Conservation (phyloP, 2,888 invertebrate genomes). For the Tetheella fluctuosa region DNA sequence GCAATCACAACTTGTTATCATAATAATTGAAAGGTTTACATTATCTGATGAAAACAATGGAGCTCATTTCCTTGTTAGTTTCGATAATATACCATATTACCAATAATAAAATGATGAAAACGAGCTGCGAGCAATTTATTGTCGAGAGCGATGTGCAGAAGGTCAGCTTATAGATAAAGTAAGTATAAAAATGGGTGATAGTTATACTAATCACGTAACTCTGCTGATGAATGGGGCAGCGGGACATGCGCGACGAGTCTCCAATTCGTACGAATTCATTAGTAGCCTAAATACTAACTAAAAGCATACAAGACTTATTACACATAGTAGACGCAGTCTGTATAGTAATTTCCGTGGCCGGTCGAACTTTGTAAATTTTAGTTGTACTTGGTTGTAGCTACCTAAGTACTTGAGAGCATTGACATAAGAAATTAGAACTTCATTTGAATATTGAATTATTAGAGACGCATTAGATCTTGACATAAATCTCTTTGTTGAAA, state of each 20-base stretch:
- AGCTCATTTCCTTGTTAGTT: slow-evolving; percentile 60
- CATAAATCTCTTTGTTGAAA: neutral
- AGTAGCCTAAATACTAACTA: neutral
- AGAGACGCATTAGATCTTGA: too few relatives aligned
- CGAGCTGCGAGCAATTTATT: slow-evolving; percentile 41
- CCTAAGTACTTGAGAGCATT: too few relatives aligned
- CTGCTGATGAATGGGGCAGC: slow-evolving; percentile 36
- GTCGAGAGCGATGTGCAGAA: slow-evolving; percentile 30
- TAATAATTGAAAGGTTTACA: slow-evolving; percentile 58
- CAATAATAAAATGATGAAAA: slow-evolving; percentile 53
- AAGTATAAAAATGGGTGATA: slow-evolving; percentile 16
- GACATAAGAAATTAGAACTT: too few relatives aligned
- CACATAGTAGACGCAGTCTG: neutral
- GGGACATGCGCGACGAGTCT: slow-evolving; percentile 5
- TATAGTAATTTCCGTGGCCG: neutral
- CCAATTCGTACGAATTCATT: slow-evolving; percentile 7
- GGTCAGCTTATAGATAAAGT: slow-evolving; percentile 32
- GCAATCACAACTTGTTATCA: slow-evolving; percentile 54
- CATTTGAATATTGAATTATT: too few relatives aligned
- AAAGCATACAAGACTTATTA: neutral
- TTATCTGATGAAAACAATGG: slow-evolving; percentile 64
- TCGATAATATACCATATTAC: slow-evolving; percentile 55
- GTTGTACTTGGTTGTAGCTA: too few relatives aligned
- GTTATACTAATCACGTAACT: slow-evolving; percentile 36
- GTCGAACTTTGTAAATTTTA: too few relatives aligned